phyloP scores from a whole-genome alignment of 1,140 invertebrate genomes.

The Lycorma delicatula region DNA sequence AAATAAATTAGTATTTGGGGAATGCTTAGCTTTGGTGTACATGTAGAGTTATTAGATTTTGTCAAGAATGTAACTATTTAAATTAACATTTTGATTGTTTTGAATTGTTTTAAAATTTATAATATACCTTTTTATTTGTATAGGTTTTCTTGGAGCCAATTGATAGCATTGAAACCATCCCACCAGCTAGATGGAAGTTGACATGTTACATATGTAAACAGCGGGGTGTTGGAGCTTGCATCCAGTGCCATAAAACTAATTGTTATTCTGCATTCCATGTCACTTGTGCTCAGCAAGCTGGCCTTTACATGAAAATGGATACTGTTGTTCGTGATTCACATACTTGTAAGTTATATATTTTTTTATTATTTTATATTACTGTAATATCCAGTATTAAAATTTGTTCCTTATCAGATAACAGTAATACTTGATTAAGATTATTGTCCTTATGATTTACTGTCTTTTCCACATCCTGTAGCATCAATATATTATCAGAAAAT shows the following conservation, averaged over 20 bases:
- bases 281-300: slow-evolving; percentile 95
- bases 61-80: no score
- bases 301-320: slow-evolving; percentile 92
- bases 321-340: slow-evolving; percentile 64
- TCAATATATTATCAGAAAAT: no score
- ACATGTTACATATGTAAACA: slow-evolving; percentile 96
- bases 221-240: slow-evolving; percentile 87
- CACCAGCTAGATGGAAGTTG: slow-evolving; percentile 87
- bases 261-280: slow-evolving; percentile 98
- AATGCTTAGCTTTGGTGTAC: no score
- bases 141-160: slow-evolving; percentile 91
- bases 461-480: no score
- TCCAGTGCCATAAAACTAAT: slow-evolving; percentile 94
- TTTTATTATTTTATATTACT: not conserved
- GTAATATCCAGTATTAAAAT: slow-evolving; percentile 1
- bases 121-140: no score
- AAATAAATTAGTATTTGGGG: no score
- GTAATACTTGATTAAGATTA: no score
- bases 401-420: no score
- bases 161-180: slow-evolving; percentile 92
- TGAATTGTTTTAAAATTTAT: no score
- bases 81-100: no score
- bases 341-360: slow-evolving; percentile 16
- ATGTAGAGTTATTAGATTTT: no score
- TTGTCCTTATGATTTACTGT: no score